Base-by-base conservation (phyloP, 2,888 invertebrate species). In the Clistopyga incitator region DNA sequence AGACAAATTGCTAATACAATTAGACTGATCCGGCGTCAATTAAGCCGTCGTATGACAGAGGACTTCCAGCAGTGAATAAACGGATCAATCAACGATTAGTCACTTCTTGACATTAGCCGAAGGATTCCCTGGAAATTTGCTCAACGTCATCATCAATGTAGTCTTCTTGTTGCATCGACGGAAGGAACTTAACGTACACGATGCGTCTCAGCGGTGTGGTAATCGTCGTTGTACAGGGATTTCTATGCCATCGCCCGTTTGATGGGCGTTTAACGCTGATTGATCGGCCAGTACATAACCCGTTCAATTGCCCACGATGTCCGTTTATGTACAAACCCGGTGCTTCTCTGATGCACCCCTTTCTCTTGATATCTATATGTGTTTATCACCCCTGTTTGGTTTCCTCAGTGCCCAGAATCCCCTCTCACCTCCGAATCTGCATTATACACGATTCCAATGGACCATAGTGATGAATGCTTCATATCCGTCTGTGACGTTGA, bases 251-350 rank as follows among this genome's bases (percentile, higher is more conserved):
- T 56, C 78, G 77, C 68, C 67, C 78, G 83, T 86, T 86, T 86
- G 87, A 87, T 86, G 87, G 86, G 84, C 82, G 84, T 87, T 88
- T 86, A 85, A 84, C 88, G 86, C 77, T 88, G 88, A 88, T 87
- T 84, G 67, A 89, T 89, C 86, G 87, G 86, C 85, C 81, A 85
- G 79, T 59, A 85, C 71, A 76, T 56, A 67, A 82, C 76, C 79
- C 71, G 87, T 85, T 87, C 85, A 83, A 88, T 87, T 85, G 84
- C 64, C 82, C 81, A 64, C 79, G 84, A 84, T 84, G 77, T 84
- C 74, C 68, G 74, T 80, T 80, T 84, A 76, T 50, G 61, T 61
- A 18, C 45, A 42, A 61, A 6, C 38, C 50, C 18, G 6, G 18
- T 18, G 38, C 6, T 38, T 38, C 38, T 38, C 38, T 38, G 38